Percentiles rank a stretch among this genome's conserved stretches.
Conservation (phyloP, 2,113 vertebrate genomes). For the Silurus asotus region DNA sequence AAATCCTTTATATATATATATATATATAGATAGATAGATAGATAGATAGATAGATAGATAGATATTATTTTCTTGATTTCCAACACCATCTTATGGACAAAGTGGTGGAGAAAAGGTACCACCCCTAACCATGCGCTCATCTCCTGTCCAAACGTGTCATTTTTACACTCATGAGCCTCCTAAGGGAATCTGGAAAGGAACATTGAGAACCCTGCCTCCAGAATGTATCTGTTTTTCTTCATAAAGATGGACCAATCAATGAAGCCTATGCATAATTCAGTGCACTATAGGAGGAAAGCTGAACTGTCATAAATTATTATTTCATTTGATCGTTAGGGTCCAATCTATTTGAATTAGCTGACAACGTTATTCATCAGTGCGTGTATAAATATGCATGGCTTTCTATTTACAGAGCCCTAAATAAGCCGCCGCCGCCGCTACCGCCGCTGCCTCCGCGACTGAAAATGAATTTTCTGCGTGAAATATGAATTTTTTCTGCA, state of each 20-base stretch:
- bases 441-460: slow-evolving; percentile 20
- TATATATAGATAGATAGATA: no score
- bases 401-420: slow-evolving; percentile 56
- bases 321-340: slow-evolving; percentile 70
- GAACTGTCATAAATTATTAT: slow-evolving; percentile 71
- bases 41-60: no score
- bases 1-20: no score
- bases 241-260: slow-evolving; percentile 61
- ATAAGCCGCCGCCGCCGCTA: slow-evolving; percentile 35
- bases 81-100: neutral
- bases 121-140: neutral
- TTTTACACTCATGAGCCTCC: neutral
- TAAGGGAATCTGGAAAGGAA: neutral
- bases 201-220: neutral
- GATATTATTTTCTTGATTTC: no score
- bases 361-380: slow-evolving; percentile 67
- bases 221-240: slow-evolving; percentile 49
- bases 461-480: slow-evolving; percentile 50
- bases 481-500: slow-evolving; percentile 46
- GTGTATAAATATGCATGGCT: slow-evolving; percentile 66
- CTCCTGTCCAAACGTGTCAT: no score
- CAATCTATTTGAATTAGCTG: slow-evolving; percentile 70
- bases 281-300: slow-evolving; percentile 58
- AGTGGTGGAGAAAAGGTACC: neutral
- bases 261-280: slow-evolving; percentile 68